phyloP scores from a whole-genome alignment of 2,797 vertebrate genomes.

The Gymnoscopelus microlampas region DNA sequence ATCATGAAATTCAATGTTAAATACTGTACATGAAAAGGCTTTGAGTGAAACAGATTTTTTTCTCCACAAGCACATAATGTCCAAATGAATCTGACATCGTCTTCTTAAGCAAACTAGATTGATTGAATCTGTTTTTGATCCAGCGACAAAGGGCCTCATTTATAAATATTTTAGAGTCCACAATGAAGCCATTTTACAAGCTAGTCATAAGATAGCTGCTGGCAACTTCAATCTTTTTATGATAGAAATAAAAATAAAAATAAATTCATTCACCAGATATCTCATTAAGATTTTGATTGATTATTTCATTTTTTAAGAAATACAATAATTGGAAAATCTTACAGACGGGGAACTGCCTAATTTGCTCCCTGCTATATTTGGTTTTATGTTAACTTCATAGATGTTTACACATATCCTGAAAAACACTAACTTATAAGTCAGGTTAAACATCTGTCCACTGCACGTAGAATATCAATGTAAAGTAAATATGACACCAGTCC shows the following conservation, averaged over 20 bases:
- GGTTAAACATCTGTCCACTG: background rate
- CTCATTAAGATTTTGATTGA: too few species aligned
- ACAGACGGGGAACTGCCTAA: too few species aligned
- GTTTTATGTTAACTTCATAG: background rate
- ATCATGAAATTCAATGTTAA: background rate
- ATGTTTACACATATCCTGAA: background rate
- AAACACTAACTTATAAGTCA: background rate
- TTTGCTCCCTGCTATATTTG: too few species aligned
- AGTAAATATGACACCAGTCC: background rate
- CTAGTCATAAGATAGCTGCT: background rate
- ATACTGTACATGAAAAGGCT: constrained; percentile 5
- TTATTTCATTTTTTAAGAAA: too few species aligned
- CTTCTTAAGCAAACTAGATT: background rate
- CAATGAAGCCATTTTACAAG: background rate
- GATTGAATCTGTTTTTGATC: background rate
- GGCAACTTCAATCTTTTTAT: background rate
- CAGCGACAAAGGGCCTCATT: background rate
- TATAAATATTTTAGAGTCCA: background rate
- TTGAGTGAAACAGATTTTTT: constrained; percentile 16
- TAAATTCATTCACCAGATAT: too few species aligned
- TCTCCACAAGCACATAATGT: constrained; percentile 1
- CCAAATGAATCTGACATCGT: background rate
- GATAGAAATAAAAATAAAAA: too few species aligned
- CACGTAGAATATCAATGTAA: background rate
- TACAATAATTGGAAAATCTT: too few species aligned